phyloP scores from a whole-genome alignment of 2,888 invertebrate species.

The Lasioglossum morio region DNA sequence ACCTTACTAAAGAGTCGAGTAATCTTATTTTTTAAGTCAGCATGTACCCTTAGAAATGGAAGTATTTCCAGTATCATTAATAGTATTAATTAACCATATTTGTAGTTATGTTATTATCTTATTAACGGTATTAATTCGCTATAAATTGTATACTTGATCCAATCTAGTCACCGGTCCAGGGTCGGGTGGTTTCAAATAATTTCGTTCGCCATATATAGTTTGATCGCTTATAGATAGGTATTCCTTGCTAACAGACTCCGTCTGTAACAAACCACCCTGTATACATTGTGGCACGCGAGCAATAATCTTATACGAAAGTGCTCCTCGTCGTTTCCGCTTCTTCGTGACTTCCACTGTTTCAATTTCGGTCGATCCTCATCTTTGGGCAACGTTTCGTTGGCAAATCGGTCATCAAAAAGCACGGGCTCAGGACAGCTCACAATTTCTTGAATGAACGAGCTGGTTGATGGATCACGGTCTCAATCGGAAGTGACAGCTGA shows the following conservation, averaged over 20 bases:
- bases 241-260: background rate
- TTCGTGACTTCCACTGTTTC: background rate
- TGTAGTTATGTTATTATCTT: background rate
- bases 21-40: background rate
- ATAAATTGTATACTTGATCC: background rate
- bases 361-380: background rate
- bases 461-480: constrained; percentile 39
- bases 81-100: background rate
- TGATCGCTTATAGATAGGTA: background rate
- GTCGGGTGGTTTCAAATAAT: background rate
- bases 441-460: constrained; percentile 56
- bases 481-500: constrained; percentile 41
- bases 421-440: constrained; percentile 1
- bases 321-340: background rate
- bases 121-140: background rate
- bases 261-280: background rate
- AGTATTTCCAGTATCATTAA: background rate
- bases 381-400: background rate
- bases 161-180: background rate
- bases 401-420: constrained; percentile 38
- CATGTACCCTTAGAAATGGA: background rate
- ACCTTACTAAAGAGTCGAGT: background rate
- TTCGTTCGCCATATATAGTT: background rate
- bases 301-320: background rate
- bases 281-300: background rate